A percentile compares a stretch with the other conserved stretches of the same genome.
phyloP scores from a whole-genome alignment of 2,797 vertebrate species.

The Ispidina lecontei region DNA sequence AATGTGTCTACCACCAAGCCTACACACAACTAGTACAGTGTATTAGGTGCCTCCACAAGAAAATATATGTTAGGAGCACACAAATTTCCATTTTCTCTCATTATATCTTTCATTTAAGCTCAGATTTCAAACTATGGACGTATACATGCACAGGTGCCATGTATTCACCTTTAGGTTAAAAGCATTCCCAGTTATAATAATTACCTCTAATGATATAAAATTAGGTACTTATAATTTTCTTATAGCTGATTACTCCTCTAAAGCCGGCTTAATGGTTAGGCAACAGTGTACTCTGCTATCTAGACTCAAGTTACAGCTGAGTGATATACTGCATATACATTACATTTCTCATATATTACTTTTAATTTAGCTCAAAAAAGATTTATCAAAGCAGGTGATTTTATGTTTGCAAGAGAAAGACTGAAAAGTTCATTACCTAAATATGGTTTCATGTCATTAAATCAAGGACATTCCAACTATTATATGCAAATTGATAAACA shows the following conservation, averaged over 20 bases:
- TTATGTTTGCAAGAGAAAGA: background rate
- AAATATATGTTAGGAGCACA: background rate
- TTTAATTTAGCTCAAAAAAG: conserved; percentile 7
- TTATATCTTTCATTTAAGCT: background rate
- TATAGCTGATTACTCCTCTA: background rate
- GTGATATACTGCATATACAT: background rate
- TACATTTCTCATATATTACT: background rate
- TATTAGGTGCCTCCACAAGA: background rate
- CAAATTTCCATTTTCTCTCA: background rate
- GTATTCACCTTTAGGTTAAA: conserved; percentile 18
- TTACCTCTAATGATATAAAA: conserved; percentile 31
- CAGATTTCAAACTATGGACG: background rate
- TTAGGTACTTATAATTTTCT: conserved; percentile 6
- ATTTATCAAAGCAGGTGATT: background rate
- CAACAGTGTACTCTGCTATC: background rate
- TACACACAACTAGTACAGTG: background rate
- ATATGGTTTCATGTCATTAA: background rate
- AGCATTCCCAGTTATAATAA: background rate
- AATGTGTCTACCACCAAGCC: background rate
- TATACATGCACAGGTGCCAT: background rate
- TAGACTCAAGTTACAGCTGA: background rate
- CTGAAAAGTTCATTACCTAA: background rate
- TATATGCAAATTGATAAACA: background rate
- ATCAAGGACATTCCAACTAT: background rate
- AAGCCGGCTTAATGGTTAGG: background rate